These are phyloP conservation scores for Pterostichus madidus DNA, from an alignment of 2,888 invertebrate species.

Conservation along the genomic window DNA sequence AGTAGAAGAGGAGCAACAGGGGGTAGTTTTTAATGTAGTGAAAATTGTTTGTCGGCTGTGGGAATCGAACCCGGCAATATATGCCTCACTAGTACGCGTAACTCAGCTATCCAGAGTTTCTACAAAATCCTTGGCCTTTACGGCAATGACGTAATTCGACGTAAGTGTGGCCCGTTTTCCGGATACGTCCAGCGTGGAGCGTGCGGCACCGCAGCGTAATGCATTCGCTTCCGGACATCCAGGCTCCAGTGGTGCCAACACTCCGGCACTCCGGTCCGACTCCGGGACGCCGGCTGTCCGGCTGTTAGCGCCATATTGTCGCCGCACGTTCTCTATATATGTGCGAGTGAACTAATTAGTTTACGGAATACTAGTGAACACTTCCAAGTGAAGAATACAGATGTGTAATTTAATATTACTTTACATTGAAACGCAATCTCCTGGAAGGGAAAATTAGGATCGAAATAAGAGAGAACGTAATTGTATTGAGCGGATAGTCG, in stretches of 20 bases:
- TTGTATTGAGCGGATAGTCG: too few relatives aligned
- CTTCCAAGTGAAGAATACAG: background rate
- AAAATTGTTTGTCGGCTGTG: too few relatives aligned
- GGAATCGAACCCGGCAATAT: too few relatives aligned
- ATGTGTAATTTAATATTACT: background rate
- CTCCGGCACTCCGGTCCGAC: constrained; percentile 1
- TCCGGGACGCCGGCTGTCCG: background rate
- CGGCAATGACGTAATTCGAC: too few relatives aligned
- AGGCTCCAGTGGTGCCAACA: too few relatives aligned
- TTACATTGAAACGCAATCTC: background rate
- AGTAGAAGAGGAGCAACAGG: too few relatives aligned
- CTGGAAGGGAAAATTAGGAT: background rate
- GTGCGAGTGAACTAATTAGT: background rate
- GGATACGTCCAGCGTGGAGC: too few relatives aligned
- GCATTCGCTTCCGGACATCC: constrained; percentile 17
- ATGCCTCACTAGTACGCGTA: too few relatives aligned
- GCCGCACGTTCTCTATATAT: background rate
- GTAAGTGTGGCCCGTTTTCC: too few relatives aligned
- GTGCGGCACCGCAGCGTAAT: background rate
- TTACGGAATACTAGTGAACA: background rate
- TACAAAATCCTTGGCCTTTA: too few relatives aligned
- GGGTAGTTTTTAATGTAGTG: too few relatives aligned
- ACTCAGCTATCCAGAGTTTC: too few relatives aligned
- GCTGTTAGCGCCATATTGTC: constrained; percentile 29
- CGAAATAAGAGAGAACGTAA: background rate